Conservation (phyloP, 2,797 vertebrate species). For the Serranus cabrilla region DNA sequence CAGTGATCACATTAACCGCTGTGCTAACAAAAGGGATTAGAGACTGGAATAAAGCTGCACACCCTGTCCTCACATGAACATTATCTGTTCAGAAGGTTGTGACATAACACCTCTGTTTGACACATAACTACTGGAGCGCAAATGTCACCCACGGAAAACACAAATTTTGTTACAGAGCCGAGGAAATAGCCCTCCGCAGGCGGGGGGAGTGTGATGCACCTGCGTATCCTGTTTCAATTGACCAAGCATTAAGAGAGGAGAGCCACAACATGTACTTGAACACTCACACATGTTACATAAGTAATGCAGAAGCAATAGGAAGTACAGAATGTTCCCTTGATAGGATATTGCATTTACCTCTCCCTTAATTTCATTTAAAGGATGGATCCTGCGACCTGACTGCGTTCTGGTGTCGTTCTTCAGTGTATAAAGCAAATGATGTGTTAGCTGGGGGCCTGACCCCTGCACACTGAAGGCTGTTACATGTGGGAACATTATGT, state of each 20-base stretch:
- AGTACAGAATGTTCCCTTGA: conserved; percentile 60
- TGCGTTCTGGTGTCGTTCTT: not conserved
- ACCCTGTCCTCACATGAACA: not conserved
- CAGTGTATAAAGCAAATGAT: conserved; percentile 7
- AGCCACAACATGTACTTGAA: conserved; percentile 21
- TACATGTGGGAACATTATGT: conserved; percentile 18
- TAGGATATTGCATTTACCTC: conserved; percentile 17
- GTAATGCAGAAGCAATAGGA: conserved; percentile 23
- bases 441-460: not conserved
- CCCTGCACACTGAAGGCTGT: conserved; percentile 3
- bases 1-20: not conserved
- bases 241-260: conserved; percentile 51
- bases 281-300: conserved; percentile 50
- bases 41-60: not conserved
- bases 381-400: not conserved
- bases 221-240: conserved; percentile 64
- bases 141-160: conserved; percentile 5
- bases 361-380: conserved; percentile 47
- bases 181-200: conserved; percentile 16
- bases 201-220: conserved; percentile 27
- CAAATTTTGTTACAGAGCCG: conserved; percentile 12
- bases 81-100: conserved; percentile 18
- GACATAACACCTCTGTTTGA: conserved; percentile 40
- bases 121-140: conserved; percentile 2
- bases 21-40: not conserved